Conservation (phyloP, 2,797 vertebrate species). For the Micromesistius poutassou region DNA sequence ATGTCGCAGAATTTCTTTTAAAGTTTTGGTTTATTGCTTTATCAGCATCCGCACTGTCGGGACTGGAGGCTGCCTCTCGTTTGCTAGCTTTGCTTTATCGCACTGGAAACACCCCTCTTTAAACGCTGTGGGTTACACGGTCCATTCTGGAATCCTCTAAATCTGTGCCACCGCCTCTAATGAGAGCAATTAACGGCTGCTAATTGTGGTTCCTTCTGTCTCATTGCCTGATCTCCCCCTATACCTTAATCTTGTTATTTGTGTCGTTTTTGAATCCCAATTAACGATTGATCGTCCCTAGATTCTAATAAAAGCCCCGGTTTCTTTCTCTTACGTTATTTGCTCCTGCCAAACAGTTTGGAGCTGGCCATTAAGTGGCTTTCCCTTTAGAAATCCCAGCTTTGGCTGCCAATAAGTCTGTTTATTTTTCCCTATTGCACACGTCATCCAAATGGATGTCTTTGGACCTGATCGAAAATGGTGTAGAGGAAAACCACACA, state of each 20-base stretch:
- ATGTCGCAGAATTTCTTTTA: conserved; percentile 20
- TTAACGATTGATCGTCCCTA: conserved; percentile 17
- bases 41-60: conserved; percentile 50
- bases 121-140: conserved; percentile 23
- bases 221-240: conserved; percentile 33
- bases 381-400: not conserved
- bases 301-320: conserved; percentile 16
- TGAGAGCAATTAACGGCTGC: conserved; percentile 62
- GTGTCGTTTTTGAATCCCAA: conserved; percentile 17
- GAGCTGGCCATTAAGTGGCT: not conserved
- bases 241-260: conserved; percentile 22
- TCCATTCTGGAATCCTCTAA: conserved; percentile 35
- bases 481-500: not conserved
- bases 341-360: conserved; percentile 22
- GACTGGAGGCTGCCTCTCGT: conserved; percentile 30
- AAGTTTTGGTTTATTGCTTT: conserved; percentile 41
- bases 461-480: not conserved
- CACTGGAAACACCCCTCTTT: conserved; percentile 8
- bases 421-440: not conserved
- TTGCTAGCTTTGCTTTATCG: conserved; percentile 28
- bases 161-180: conserved; percentile 52
- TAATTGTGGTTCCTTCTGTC: conserved; percentile 62
- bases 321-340: conserved; percentile 39
- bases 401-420: not conserved
- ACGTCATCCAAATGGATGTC: not conserved